A percentile compares a stretch with the other conserved stretches of the same genome.
Conservation (phyloP, 2,888 invertebrate genomes). For the Dexiosoma caninum region DNA sequence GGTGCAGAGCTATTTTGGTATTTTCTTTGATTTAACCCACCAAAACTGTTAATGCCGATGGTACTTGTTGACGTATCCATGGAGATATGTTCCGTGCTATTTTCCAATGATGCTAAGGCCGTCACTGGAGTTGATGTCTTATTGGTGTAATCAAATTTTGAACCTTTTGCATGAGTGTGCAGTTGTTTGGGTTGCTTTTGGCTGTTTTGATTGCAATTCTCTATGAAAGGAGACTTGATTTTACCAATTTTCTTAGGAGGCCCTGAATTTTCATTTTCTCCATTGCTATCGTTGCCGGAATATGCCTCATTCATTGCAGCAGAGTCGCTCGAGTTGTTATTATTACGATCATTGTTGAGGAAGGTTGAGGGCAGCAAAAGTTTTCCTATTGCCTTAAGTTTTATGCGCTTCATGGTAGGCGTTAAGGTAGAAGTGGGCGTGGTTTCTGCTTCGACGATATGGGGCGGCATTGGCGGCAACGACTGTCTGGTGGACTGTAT, state of each 20-base stretch:
- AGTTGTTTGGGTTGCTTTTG: constrained; percentile 65
- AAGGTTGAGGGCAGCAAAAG: constrained; percentile 73
- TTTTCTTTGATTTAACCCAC: neutral
- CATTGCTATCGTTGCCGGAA: constrained; percentile 12
- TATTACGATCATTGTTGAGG: constrained; percentile 69
- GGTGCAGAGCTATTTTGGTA: constrained; percentile 17
- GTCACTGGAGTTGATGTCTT: constrained; percentile 4
- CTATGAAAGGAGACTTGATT: constrained; percentile 76
- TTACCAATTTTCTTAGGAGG: constrained; percentile 74
- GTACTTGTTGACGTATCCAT: constrained; percentile 58
- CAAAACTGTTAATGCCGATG: neutral
- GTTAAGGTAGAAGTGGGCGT: constrained; percentile 62
- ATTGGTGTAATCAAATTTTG: constrained; percentile 65
- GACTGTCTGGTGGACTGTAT: constrained; percentile 13
- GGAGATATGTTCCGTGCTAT: constrained; percentile 64
- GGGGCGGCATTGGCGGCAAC: neutral
- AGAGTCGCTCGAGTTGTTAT: constrained; percentile 34
- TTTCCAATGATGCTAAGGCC: constrained; percentile 62
- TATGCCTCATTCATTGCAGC: neutral
- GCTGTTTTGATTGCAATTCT: constrained; percentile 70
- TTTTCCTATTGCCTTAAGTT: constrained; percentile 74
- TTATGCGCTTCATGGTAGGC: constrained; percentile 68
- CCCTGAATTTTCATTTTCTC: constrained; percentile 37
- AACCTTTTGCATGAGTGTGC: constrained; percentile 62
- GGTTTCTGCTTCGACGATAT: constrained; percentile 41